A percentile compares a stretch with the other conserved stretches of the same genome.
Evolutionary conservation across 1,140 invertebrate genomes (phyloP).

Genomic region (Aphaenogaster ashmeadi): DNA sequence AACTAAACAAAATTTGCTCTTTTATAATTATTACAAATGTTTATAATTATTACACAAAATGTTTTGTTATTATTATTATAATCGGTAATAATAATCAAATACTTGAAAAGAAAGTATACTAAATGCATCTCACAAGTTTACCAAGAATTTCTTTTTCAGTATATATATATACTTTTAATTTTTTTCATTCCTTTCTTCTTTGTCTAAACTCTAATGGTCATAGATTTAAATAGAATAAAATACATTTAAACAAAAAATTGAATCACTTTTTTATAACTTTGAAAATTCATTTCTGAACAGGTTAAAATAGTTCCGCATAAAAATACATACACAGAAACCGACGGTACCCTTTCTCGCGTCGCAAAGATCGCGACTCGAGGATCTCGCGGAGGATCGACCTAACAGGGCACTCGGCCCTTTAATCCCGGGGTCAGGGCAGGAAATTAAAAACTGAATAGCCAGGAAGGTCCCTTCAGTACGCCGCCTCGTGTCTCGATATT

Average conservation of each 20-base stretch:
- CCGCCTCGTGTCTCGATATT: constrained; percentile 62
- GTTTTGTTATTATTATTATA: too few relatives aligned
- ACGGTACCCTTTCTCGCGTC: not conserved
- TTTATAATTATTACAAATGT: too few relatives aligned
- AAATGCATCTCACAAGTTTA: too few relatives aligned
- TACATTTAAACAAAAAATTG: not conserved
- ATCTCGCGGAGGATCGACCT: constrained; percentile 26
- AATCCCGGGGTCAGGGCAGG: constrained; percentile 46
- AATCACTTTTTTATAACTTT: not conserved
- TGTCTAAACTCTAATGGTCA: not conserved
- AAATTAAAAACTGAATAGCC: constrained; percentile 71
- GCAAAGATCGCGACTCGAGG: constrained; percentile 12
- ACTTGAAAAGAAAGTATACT: too few relatives aligned
- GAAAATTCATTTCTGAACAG: not conserved
- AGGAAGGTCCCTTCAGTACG: constrained; percentile 33
- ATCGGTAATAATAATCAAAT: too few relatives aligned
- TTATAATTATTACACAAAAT: too few relatives aligned
- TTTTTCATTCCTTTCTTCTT: not conserved
- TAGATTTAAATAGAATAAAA: constrained; percentile 1
- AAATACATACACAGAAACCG: not conserved
- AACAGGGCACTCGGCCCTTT: constrained; percentile 54
- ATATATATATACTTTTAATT: too few relatives aligned
- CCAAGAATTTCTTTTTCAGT: too few relatives aligned
- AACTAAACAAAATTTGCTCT: too few relatives aligned
- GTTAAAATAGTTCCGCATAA: not conserved